Evolutionary conservation across 2,888 invertebrate species (phyloP).

Genomic region (Heliconius hortense): DNA sequence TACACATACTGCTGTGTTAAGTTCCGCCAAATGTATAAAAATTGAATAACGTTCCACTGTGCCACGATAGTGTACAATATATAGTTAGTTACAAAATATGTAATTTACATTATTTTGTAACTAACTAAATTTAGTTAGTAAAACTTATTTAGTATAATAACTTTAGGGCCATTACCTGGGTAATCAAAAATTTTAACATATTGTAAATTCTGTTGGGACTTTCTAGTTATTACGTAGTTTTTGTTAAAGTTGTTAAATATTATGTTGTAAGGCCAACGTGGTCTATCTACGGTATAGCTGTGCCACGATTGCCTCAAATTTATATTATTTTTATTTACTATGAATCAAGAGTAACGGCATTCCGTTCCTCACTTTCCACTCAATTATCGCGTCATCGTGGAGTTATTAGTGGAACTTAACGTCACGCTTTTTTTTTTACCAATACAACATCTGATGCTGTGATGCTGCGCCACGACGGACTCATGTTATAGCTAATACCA

Average conservation of each 20-base stretch:
- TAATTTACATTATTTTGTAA: background rate
- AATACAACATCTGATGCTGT: background rate
- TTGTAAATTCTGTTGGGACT: slow-evolving; percentile 13
- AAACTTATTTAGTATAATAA: slow-evolving; percentile 3
- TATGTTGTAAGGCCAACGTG: background rate
- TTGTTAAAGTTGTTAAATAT: background rate
- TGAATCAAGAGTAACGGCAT: no score
- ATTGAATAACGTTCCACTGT: no score
- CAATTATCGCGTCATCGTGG: background rate
- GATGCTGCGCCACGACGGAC: background rate
- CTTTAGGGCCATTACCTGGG: background rate
- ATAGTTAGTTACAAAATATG: no score
- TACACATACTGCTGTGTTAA: no score
- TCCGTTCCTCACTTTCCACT: no score
- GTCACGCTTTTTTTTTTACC: no score
- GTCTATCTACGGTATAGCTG: background rate
- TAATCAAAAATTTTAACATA: slow-evolving; percentile 24
- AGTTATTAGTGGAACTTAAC: no score
- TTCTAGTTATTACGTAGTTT: background rate
- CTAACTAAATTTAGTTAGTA: background rate
- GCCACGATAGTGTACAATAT: no score
- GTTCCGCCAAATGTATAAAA: no score
- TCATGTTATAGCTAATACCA: background rate
- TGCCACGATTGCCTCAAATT: background rate
- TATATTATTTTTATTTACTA: no score